phyloP scores from a whole-genome alignment of 2,888 invertebrate species.

The Byasa hedistus region DNA sequence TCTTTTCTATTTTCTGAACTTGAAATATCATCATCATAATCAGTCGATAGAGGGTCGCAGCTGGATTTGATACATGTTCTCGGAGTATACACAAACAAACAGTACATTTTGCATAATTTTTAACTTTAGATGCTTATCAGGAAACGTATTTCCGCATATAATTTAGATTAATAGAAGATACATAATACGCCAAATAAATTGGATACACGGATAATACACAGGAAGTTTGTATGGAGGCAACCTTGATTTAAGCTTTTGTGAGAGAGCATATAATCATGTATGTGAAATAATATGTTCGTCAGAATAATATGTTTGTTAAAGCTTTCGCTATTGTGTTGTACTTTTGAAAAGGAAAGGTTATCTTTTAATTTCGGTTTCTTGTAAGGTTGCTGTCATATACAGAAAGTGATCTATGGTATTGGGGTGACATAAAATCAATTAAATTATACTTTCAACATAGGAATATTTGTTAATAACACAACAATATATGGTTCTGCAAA shows the following conservation, averaged over 20 bases:
- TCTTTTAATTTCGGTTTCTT: background rate
- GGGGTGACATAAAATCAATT: no score
- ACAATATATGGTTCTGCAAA: no score
- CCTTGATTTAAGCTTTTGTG: slow-evolving; percentile 15
- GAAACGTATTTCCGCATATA: background rate
- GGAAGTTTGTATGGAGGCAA: slow-evolving; percentile 10
- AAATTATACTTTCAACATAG: no score
- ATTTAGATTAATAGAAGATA: slow-evolving; percentile 13
- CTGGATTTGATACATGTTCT: background rate
- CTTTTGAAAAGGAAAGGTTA: background rate
- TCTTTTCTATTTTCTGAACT: no score
- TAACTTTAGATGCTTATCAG: background rate
- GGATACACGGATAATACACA: slow-evolving; percentile 7
- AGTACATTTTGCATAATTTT: background rate
- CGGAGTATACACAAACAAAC: background rate
- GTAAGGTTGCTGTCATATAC: background rate
- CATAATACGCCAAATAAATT: slow-evolving; percentile 19
- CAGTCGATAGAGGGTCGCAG: background rate
- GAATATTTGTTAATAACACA: no score
- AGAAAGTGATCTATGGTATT: background rate
- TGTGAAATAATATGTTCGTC: background rate
- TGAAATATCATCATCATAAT: no score
- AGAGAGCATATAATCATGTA: slow-evolving; percentile 3
- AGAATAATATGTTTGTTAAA: background rate
- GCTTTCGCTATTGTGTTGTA: background rate